Percentiles rank a stretch among this genome's conserved stretches.
phyloP scores from a whole-genome alignment of 2,797 vertebrate genomes.

The Lagocephalus sceleratus region DNA sequence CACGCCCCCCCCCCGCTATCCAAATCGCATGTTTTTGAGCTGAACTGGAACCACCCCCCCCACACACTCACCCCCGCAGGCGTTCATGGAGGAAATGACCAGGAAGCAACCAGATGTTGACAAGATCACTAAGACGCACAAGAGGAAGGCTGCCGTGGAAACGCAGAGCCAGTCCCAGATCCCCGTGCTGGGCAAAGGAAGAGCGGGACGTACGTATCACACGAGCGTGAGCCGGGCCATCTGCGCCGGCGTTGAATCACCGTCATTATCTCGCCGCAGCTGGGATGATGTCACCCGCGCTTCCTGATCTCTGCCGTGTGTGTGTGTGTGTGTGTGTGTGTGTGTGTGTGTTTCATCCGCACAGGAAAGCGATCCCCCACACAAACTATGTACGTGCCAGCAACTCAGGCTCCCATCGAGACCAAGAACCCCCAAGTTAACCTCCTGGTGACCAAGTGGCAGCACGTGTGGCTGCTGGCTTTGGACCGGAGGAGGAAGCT shows the following conservation, averaged over 20 bases:
- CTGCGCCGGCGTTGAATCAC: conserved; percentile 55
- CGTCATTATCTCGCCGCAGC: conserved; percentile 50
- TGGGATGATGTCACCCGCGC: conserved; percentile 54
- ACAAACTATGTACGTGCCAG: conserved; percentile 84
- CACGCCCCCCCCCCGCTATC: too few species aligned
- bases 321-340: conserved; percentile 44
- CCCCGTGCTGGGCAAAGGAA: conserved; percentile 90
- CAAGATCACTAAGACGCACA: conserved; percentile 98
- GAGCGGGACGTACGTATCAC: conserved; percentile 84
- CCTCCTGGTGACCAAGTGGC: conserved; percentile 96
- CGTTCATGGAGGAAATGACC: conserved; percentile 99
- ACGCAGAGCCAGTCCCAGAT: conserved; percentile 96
- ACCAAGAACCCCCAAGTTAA: conserved; percentile 96
- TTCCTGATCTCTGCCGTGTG: conserved; percentile 21
- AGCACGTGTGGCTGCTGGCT: conserved; percentile 97
- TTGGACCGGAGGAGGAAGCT: conserved; percentile 93
- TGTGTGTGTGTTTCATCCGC: conserved; percentile 42
- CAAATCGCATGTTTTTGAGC: background rate
- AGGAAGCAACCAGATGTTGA: conserved; percentile 99
- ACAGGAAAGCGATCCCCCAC: conserved; percentile 92
- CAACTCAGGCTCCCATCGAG: conserved; percentile 87
- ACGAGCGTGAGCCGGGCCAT: conserved; percentile 54
- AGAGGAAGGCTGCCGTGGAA: conserved; percentile 85
- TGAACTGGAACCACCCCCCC: background rate
- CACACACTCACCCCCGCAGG: conserved; percentile 69